Conservation (phyloP, 2,888 invertebrate genomes). For the Xestia ashworthii region DNA sequence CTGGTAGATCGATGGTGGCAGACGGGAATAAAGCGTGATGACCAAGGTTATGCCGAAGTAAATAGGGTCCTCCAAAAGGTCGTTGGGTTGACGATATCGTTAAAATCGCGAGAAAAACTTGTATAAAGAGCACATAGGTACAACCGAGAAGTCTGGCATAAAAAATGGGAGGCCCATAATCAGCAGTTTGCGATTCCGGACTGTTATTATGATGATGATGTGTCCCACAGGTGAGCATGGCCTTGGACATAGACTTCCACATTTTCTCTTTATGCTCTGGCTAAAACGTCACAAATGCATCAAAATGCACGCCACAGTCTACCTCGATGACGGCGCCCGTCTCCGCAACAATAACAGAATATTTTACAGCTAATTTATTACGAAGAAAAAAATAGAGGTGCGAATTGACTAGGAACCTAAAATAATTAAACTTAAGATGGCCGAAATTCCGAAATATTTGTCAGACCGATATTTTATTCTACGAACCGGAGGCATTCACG, state of each 20-base stretch:
- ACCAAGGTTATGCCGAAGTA: neutral
- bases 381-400: neutral
- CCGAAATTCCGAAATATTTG: constrained; percentile 22
- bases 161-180: neutral
- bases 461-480: constrained; percentile 16
- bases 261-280: neutral
- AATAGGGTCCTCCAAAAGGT: neutral
- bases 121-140: neutral
- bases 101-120: too few species aligned
- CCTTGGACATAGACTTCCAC: neutral
- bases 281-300: neutral
- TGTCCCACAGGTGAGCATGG: neutral
- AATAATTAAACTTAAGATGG: neutral
- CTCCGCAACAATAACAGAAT: neutral
- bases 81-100: neutral
- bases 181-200: neutral
- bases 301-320: neutral
- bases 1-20: too few species aligned
- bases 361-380: neutral
- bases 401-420: neutral
- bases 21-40: too few species aligned
- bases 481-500: constrained; percentile 6
- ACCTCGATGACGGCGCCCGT: neutral
- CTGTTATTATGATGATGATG: too few species aligned
- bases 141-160: neutral